Conservation (phyloP, 2,113 vertebrate species). For the Microtus montanus region DNA sequence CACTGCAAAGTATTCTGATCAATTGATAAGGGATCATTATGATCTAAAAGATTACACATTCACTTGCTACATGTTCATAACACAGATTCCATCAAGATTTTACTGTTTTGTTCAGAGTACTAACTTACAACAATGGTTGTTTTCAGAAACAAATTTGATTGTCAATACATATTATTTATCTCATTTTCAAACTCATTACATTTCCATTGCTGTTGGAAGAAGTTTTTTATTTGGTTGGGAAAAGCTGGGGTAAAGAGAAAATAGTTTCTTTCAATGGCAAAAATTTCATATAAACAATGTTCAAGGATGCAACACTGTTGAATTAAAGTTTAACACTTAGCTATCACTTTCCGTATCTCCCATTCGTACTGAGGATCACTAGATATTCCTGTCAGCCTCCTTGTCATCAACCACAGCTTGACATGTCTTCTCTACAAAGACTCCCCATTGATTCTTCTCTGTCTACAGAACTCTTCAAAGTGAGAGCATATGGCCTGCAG, state of each 20-base stretch:
- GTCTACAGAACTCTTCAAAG: background rate
- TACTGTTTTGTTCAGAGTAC: background rate
- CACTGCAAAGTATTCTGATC: background rate
- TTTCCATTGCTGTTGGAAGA: background rate
- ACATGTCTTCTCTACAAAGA: background rate
- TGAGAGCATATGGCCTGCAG: background rate
- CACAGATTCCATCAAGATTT: background rate
- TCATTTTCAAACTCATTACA: background rate
- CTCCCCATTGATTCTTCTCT: background rate
- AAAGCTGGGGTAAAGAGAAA: background rate
- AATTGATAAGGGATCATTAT: background rate
- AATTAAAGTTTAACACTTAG: background rate
- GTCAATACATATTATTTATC: background rate
- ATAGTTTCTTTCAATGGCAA: background rate
- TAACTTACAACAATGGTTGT: background rate
- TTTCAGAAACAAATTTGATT: constrained; percentile 6
- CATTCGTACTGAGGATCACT: background rate
- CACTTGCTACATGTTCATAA: background rate
- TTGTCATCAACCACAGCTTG: background rate
- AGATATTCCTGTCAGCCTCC: background rate
- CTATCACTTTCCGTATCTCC: background rate
- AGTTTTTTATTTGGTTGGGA: background rate
- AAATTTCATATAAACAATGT: background rate
- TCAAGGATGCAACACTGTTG: background rate
- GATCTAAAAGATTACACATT: background rate